Evolutionary conservation across 1,140 invertebrate genomes (phyloP).

Genomic region (Zophobas atratus): DNA sequence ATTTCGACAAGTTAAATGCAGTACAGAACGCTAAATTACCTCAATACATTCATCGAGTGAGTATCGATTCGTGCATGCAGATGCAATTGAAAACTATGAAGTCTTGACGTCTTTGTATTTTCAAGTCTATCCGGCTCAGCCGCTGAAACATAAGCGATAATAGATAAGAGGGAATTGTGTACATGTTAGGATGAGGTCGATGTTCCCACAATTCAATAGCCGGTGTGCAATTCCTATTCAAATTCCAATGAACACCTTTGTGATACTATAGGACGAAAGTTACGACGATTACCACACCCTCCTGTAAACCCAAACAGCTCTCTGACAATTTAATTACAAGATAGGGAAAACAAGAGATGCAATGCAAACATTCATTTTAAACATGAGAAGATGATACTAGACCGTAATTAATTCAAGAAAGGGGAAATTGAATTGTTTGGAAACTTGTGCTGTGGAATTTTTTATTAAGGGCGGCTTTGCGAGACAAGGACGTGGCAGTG

Average conservation of each 20-base stretch:
- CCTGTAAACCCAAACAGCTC: constrained; percentile 12
- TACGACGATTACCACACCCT: constrained; percentile 12
- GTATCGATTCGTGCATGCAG: too few species aligned
- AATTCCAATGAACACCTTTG: constrained; percentile 32
- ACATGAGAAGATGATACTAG: background rate
- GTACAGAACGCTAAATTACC: too few species aligned
- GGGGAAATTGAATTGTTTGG: background rate
- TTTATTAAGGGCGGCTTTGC: too few species aligned
- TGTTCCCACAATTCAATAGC: background rate
- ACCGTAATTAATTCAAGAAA: background rate
- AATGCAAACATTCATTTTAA: constrained; percentile 23
- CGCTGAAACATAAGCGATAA: background rate
- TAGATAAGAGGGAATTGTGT: background rate
- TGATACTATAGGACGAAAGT: background rate
- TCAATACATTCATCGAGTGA: too few species aligned
- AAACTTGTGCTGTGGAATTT: background rate
- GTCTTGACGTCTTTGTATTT: too few species aligned
- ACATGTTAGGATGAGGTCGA: background rate
- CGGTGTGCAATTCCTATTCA: constrained; percentile 11
- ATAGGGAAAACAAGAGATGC: constrained; percentile 15
- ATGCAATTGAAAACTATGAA: too few species aligned
- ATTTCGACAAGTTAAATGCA: too few species aligned
- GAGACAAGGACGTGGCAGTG: too few species aligned
- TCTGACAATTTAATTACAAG: constrained; percentile 29
- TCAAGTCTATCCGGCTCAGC: too few species aligned